These are phyloP conservation scores for Paedocypris micromegethes DNA, from an alignment of 2,797 vertebrate genomes.

Conservation along the genomic window DNA sequence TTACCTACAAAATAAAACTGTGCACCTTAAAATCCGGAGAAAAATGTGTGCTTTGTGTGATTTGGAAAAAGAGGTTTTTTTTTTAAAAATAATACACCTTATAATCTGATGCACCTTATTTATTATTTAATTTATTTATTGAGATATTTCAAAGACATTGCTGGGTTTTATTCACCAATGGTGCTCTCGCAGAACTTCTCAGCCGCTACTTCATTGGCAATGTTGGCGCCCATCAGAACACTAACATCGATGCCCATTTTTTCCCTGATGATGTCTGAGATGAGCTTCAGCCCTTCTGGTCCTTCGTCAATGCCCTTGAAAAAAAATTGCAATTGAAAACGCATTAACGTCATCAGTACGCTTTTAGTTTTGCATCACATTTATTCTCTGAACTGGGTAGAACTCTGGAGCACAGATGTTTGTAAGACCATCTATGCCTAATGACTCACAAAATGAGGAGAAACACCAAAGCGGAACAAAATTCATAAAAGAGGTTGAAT, in stretches of 20 bases:
- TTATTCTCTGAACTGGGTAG: slow-evolving; percentile 8
- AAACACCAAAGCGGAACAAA: slow-evolving; percentile 11
- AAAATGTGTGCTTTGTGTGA: too few relatives aligned
- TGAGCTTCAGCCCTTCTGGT: slow-evolving; percentile 80
- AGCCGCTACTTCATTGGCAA: slow-evolving; percentile 85
- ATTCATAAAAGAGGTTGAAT: slow-evolving; percentile 24
- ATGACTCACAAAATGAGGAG: slow-evolving; percentile 42
- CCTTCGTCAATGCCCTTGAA: slow-evolving; percentile 84
- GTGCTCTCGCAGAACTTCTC: slow-evolving; percentile 92
- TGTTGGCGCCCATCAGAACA: slow-evolving; percentile 91
- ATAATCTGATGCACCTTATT: too few relatives aligned
- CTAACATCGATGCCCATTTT: slow-evolving; percentile 90
- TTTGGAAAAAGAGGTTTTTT: too few relatives aligned
- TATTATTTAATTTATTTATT: too few relatives aligned
- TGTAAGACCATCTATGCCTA: slow-evolving; percentile 24
- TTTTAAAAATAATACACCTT: too few relatives aligned
- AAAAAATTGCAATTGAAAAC: slow-evolving; percentile 1
- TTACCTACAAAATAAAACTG: not conserved
- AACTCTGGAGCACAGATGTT: slow-evolving; percentile 33
- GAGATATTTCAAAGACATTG: too few relatives aligned
- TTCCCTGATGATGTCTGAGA: slow-evolving; percentile 88
- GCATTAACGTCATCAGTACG: not conserved
- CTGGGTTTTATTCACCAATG: slow-evolving; percentile 70
- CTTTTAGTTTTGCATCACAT: slow-evolving; percentile 23
- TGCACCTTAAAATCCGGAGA: too few relatives aligned